Base-by-base conservation (phyloP, 2,797 vertebrate genomes). In the Aplochiton taeniatus region DNA sequence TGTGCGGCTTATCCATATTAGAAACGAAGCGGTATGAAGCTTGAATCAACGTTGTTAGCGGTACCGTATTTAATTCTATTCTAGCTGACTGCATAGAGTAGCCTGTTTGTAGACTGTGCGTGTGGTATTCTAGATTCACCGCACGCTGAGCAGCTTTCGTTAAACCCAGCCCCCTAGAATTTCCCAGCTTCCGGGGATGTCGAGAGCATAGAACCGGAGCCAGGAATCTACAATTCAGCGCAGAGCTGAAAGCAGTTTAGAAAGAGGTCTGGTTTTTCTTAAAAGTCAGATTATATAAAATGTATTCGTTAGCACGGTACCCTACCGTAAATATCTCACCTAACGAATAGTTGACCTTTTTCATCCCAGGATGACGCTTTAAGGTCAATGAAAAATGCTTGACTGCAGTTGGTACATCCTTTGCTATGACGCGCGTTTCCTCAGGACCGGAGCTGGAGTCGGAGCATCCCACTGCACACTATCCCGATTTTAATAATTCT, bases 1-100 rank as follows among this genome's bases (percentile, higher is more conserved):
- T 82, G 46, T 41, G 70, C 56, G 70, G 77, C 81, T 81, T 90
- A 66, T 81, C 78, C 90, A 90, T 88, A 49, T 78, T 69, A 56
- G 31, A 60, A 48, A 18, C 11, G 61, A 47, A 45, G 69, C 46
- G 50, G 53, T 31, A 43, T 16, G 6, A 18, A 7, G 41, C n/a
- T 62, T 58, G 63, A 65, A 8, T 63, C 57, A 3, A 0, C 0
- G 68, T 11, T 17, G 51, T 53, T 69, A 67, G 51, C 6, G 57
- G 16, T 43, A n/a, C 9, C 58, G 60, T 72, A 48, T 19, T 42
- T 58, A n/a, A 69, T 62, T 51, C 73, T 53, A 8, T 8, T 44
- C 47, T 43, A 42, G 2, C 6, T 6, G 31, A 31, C 31, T 31
- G 6, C 31, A 31, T 31, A 61, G 59, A 60, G 68, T 11, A 60